Base-by-base conservation (phyloP, 2,113 vertebrate genomes). In the Anhinga rufa region DNA sequence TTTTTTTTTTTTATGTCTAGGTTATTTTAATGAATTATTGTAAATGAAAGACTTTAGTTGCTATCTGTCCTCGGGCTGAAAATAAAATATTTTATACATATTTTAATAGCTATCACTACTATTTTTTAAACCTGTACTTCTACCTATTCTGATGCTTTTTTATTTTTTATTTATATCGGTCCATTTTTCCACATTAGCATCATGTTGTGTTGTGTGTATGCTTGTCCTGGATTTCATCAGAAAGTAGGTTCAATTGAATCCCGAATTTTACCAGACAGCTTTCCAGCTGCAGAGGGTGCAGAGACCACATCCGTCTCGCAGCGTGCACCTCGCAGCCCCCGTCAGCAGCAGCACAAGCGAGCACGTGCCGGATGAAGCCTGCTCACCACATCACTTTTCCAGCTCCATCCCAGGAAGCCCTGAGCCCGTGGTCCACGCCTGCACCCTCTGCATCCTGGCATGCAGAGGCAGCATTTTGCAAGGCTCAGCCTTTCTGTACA, bases 241-340 rank as follows among this genome's bases (percentile, higher is more conserved):
- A 51, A 70, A 51, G 44, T 2, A 61, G 9, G 25, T 36, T 29
- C 3, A 6, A 7, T 31, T 58, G 17, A 86, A 32, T 10, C 46
- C 52, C 11, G 18, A 48, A 77, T n/a, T 49, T 44, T 31, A 80
- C 46, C 64, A 18, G 36, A 3, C 16, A n/a, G 51, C 26, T 57
- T 57, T 46, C 46, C 52, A 52, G 42, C 36, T 42, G n/a, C 51
- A 51, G 54, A 57, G 16, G 29, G 40, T n/a, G 17, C 65, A 74
- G 74, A 49, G 24, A 38, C 58, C 40, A 25, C 2, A 0, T 21
- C 48, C 6, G 0, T 10, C 60, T 25, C 0, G 0, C 13, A 2
- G 21, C 3, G 2, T 11, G 14, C 25, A 8, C 51, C 28, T 26
- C 4, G 2, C 58, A 28, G 60, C 82, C 49, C 28, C 44, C 17